Percentiles rank a stretch among this genome's conserved stretches.
Conservation (phyloP, 2,888 invertebrate species). For the Cerceris ruficornis region DNA sequence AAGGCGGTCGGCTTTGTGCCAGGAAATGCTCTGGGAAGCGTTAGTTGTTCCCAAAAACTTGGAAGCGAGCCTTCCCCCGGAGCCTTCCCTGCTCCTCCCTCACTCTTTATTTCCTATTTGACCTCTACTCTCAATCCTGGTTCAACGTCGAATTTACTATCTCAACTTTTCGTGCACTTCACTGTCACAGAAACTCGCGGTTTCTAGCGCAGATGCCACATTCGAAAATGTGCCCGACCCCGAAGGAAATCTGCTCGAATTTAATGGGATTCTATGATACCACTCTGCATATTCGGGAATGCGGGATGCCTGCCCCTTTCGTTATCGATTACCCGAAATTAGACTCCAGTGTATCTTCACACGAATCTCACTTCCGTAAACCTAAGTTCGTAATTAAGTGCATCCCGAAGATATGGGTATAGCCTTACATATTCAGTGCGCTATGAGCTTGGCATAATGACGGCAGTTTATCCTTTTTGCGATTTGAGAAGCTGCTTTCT, state of each 20-base stretch:
- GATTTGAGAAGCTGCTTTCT: too few relatives aligned
- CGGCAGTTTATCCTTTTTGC: too few relatives aligned
- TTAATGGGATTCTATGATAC: background rate
- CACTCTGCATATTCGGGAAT: background rate
- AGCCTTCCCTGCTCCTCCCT: constrained; percentile 16
- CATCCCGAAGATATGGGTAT: too few relatives aligned
- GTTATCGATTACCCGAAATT: background rate
- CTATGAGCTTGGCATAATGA: too few relatives aligned
- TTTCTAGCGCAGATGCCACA: constrained; percentile 15
- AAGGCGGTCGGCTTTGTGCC: constrained; percentile 56
- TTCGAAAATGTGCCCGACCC: constrained; percentile 11
- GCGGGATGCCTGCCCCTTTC: background rate
- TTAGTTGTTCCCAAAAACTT: constrained; percentile 63
- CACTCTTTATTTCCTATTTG: constrained; percentile 23
- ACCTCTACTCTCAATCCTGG: constrained; percentile 40
- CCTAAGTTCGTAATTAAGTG: too few relatives aligned
- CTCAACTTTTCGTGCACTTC: constrained; percentile 45
- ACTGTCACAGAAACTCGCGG: constrained; percentile 37
- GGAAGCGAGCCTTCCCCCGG: constrained; percentile 34
- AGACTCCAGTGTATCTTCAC: too few relatives aligned
- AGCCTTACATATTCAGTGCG: too few relatives aligned
- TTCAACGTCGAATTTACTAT: constrained; percentile 30
- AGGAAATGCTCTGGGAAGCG: constrained; percentile 55
- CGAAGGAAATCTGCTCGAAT: constrained; percentile 33
- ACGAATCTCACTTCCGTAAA: too few relatives aligned